A percentile compares a stretch with the other conserved stretches of the same genome.
These are phyloP conservation scores for Phrynosoma platyrhinos DNA, from an alignment of 2,113 vertebrate species.

Conservation along the genomic window DNA sequence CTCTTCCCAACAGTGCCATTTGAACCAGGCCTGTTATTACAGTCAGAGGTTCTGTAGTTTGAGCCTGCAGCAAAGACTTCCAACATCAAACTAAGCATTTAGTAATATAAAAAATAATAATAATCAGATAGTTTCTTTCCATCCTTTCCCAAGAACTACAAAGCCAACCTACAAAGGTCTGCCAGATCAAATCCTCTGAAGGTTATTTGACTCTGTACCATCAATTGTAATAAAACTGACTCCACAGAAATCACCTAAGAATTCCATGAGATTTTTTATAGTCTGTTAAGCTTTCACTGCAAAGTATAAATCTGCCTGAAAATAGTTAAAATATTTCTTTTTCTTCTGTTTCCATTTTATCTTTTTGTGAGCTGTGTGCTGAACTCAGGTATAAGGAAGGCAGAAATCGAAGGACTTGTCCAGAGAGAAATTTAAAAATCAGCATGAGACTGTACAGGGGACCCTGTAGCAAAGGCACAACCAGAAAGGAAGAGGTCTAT, in stretches of 20 bases:
- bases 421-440: not conserved
- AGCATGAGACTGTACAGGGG: not conserved
- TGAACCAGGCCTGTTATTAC: conserved; percentile 1
- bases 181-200: not conserved
- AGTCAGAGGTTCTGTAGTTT: not conserved
- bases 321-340: not conserved
- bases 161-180: not conserved
- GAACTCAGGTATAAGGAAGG: not conserved
- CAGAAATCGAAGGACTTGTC: not conserved
- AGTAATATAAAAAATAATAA: not conserved
- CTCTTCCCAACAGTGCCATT: not conserved
- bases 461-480: not conserved
- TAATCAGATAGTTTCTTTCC: not conserved
- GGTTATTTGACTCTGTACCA: not conserved
- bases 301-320: not conserved
- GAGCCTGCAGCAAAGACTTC: not conserved
- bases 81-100: not conserved
- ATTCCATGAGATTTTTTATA: not conserved
- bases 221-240: not conserved
- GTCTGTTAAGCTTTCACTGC: not conserved
- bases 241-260: not conserved
- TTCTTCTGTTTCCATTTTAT: not conserved
- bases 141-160: not conserved
- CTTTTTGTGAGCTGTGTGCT: not conserved
- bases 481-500: not conserved